Evolutionary conservation across 2,113 vertebrate species (phyloP), one percentile per base, ranked within the genome.

Genomic region (Xenopus borealis): DNA sequence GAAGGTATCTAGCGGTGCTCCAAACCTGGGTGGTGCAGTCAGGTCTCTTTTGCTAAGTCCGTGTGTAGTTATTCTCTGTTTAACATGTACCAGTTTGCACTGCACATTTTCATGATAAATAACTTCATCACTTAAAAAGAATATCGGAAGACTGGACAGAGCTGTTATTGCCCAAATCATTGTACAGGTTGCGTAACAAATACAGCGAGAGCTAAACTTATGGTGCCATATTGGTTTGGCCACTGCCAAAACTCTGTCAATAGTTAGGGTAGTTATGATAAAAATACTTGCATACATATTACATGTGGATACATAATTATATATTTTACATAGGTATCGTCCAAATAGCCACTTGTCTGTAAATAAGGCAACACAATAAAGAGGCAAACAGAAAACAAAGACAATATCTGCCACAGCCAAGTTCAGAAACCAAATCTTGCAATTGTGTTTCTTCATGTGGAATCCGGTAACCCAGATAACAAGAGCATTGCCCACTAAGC

Each of bases 341-440:
- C 71, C 71, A 3, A 64, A 64, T 2, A 59, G 19, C 71, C 71
- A 72, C 44, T 50, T 62, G 0, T 17, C 19, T 27, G 50, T 14
- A 18, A 66, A 66, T n/a, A 66, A 23, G 4, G 23, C 40, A 13
- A 20, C 47, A 3, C 33, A n/a, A n/a, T 40, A 20, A 4, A 74
- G 17, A 3, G 72, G 62, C 16, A 66, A 20, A 12, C 47, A 66
- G 17, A 66, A 1, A 10, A 40, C 17, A 20, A 74, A 74, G 16
- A 45, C 27, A 11, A 74, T 19, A 40, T 74, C 72, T 2, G 63
- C 62, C 14, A 74, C 20, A 2, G 72, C 72, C 62, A 74, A 16
- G 50, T 74, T 65, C 10, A 74, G 50, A 19, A 74, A 74, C 72
- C 72, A 74, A 9, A 74, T 53, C 23, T 55, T 74, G 19, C 52